Evolutionary conservation across 2,797 vertebrate species (phyloP).

Genomic region (Heteromormyrus szaboi): DNA sequence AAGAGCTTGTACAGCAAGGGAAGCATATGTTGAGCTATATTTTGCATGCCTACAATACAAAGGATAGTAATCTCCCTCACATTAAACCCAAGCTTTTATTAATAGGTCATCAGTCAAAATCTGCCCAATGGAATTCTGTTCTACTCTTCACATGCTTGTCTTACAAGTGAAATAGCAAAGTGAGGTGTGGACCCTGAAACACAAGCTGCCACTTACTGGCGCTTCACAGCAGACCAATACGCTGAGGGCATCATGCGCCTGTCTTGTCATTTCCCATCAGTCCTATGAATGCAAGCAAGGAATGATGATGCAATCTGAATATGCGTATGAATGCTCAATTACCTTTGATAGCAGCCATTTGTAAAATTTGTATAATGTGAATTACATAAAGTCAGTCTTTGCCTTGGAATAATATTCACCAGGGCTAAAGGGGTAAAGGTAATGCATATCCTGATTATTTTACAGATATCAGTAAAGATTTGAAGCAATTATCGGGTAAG

Average conservation of each 20-base stretch:
- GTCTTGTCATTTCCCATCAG: neutral
- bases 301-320: neutral
- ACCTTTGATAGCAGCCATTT: neutral
- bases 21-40: neutral
- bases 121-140: neutral
- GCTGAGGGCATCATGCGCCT: neutral
- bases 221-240: neutral
- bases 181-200: conserved; percentile 62
- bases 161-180: conserved; percentile 67
- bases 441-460: neutral
- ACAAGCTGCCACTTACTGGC: conserved; percentile 55
- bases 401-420: neutral
- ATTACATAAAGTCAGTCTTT: neutral
- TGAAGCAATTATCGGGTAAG: neutral
- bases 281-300: neutral
- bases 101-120: neutral
- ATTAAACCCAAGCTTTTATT: neutral
- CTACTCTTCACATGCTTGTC: conserved; percentile 60
- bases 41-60: neutral
- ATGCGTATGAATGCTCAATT: neutral
- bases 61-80: neutral
- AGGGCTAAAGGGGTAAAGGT: neutral
- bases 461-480: neutral
- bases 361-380: neutral
- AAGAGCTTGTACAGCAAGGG: neutral